Conservation (phyloP, 2,113 vertebrate genomes). For the Phoenicopterus ruber region DNA sequence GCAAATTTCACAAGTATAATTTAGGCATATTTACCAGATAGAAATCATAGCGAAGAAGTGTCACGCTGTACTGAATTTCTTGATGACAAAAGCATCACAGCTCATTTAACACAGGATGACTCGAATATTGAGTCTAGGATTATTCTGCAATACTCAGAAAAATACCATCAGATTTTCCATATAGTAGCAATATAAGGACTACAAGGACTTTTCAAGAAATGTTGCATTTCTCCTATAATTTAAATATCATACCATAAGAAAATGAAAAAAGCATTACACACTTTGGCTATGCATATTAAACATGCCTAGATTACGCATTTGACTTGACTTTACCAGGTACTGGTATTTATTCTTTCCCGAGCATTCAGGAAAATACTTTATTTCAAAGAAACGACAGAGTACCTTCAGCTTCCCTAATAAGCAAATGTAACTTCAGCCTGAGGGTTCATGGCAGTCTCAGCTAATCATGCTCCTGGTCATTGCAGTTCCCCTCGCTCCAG, state of each 20-base stretch:
- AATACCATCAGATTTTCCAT: background rate
- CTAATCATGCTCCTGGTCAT: background rate
- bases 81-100: background rate
- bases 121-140: background rate
- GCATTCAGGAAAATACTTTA: background rate
- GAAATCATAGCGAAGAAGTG: fast-evolving
- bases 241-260: background rate
- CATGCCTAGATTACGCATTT: background rate
- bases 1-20: background rate
- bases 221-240: background rate
- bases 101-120: background rate
- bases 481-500: background rate
- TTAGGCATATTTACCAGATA: background rate
- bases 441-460: background rate
- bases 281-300: background rate
- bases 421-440: background rate
- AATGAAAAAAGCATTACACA: background rate
- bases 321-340: background rate
- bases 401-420: background rate
- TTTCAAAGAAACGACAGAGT: background rate
- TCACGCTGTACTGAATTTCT: background rate
- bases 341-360: background rate
- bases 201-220: background rate
- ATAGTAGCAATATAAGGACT: background rate
- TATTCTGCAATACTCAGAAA: background rate